Evolutionary conservation across 2,797 vertebrate species (phyloP).

Genomic region (Dendrocincla fuliginosa): DNA sequence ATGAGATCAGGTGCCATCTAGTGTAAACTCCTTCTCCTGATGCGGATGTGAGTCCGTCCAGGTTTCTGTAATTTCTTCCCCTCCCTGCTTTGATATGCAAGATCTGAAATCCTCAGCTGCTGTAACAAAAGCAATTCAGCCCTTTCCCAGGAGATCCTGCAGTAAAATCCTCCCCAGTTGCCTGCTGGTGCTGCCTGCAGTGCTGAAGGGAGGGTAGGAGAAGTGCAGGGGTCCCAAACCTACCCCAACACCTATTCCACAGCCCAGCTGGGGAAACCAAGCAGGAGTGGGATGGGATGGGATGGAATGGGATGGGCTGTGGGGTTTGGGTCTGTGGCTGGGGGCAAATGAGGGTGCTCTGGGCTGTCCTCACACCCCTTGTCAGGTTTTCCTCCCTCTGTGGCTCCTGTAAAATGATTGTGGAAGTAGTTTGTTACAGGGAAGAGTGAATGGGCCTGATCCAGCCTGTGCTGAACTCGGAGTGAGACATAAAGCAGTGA

Average conservation of each 20-base stretch:
- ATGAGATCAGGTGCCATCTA: neutral
- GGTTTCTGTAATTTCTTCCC: neutral
- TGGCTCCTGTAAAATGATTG: neutral
- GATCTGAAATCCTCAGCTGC: neutral
- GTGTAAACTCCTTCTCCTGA: neutral
- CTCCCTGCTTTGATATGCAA: neutral
- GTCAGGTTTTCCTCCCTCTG: neutral
- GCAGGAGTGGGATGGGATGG: neutral
- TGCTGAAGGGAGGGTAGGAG: neutral
- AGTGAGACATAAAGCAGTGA: neutral
- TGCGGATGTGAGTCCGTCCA: neutral
- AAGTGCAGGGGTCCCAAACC: neutral
- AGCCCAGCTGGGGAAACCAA: neutral
- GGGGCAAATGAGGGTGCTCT: neutral
- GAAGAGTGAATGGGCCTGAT: neutral
- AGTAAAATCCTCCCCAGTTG: neutral
- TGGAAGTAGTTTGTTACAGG: neutral
- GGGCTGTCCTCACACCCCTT: neutral
- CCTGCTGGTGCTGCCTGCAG: neutral
- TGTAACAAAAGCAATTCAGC: neutral
- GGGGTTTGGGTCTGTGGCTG: neutral
- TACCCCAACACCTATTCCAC: neutral
- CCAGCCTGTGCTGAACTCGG: rapidly evolving
- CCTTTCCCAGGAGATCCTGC: neutral
- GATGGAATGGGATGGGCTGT: neutral